phyloP scores from a whole-genome alignment of 1,140 invertebrate species.

The Drosophila nebulosa region DNA sequence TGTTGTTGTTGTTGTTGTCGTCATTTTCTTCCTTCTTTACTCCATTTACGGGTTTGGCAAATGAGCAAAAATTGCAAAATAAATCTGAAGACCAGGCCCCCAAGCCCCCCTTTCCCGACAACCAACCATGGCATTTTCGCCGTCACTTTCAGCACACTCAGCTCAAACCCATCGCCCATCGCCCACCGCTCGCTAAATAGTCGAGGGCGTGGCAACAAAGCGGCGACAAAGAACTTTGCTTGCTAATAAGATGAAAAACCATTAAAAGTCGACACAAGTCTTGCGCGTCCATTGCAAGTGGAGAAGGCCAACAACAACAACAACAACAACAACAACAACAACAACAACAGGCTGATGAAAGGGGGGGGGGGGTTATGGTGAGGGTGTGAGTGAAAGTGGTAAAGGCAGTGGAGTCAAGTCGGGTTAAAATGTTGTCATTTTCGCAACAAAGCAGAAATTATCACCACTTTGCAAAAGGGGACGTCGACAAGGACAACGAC shows the following conservation, averaged over 20 bases:
- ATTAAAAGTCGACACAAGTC: constrained; percentile 74
- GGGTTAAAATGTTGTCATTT: constrained; percentile 77
- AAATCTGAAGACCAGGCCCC: constrained; percentile 60
- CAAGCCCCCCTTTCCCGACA: neutral
- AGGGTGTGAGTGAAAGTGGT: too few relatives aligned
- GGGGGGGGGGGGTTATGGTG: neutral
- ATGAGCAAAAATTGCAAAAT: constrained; percentile 77
- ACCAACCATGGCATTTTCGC: neutral
- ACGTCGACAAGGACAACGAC: constrained; percentile 36
- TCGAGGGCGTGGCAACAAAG: constrained; percentile 17
- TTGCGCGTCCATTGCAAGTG: constrained; percentile 56
- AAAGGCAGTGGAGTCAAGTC: constrained; percentile 10
- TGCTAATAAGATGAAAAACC: constrained; percentile 79
- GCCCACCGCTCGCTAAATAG: neutral
- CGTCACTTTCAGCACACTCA: neutral
- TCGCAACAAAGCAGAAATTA: constrained; percentile 79
- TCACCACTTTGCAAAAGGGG: constrained; percentile 77
- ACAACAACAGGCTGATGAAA: neutral
- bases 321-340: too few relatives aligned
- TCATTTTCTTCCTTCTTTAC: neutral
- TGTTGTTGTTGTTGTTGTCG: too few relatives aligned
- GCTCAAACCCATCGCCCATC: too few relatives aligned
- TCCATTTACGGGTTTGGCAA: constrained; percentile 48
- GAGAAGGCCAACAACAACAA: constrained; percentile 13
- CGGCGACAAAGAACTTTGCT: constrained; percentile 76